A percentile compares a stretch with the other conserved stretches of the same genome.
Evolutionary conservation across 2,797 vertebrate species (phyloP).

Genomic region (Diglossa cyanea): DNA sequence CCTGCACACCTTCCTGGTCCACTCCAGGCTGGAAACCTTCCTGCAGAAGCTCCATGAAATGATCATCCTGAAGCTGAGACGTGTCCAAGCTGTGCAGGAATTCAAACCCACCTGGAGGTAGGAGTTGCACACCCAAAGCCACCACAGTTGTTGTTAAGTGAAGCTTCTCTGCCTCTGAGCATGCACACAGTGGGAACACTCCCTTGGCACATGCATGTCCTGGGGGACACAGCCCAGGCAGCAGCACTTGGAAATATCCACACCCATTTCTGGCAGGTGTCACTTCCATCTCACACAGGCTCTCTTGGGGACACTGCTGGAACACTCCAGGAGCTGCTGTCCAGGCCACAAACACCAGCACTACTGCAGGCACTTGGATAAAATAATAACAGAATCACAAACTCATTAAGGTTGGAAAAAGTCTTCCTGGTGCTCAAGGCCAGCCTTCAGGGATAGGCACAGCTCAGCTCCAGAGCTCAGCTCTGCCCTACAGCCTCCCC

Average conservation of each 20-base stretch:
- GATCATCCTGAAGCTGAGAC: conserved; percentile 83
- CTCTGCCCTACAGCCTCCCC: background rate
- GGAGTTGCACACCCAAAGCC: background rate
- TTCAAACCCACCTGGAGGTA: conserved; percentile 86
- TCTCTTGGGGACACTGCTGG: background rate
- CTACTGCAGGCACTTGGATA: background rate
- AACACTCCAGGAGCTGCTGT: background rate
- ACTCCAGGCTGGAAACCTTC: conserved; percentile 80
- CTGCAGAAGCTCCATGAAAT: conserved; percentile 92
- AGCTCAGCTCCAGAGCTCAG: background rate
- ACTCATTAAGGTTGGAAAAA: background rate
- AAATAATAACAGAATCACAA: background rate
- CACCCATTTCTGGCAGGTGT: background rate
- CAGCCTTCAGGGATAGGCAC: background rate
- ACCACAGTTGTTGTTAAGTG: background rate
- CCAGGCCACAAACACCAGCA: background rate
- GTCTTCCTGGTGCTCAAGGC: background rate
- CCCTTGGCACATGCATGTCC: background rate
- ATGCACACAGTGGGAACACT: accelerated
- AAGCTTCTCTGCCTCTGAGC: background rate
- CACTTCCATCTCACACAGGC: background rate
- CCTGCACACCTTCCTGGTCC: conserved; percentile 82
- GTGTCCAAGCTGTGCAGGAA: conserved; percentile 55
- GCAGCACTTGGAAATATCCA: accelerated
- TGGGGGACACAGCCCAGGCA: background rate